Base-by-base conservation (phyloP, 2,797 vertebrate genomes). In the Garrulus glandarius region DNA sequence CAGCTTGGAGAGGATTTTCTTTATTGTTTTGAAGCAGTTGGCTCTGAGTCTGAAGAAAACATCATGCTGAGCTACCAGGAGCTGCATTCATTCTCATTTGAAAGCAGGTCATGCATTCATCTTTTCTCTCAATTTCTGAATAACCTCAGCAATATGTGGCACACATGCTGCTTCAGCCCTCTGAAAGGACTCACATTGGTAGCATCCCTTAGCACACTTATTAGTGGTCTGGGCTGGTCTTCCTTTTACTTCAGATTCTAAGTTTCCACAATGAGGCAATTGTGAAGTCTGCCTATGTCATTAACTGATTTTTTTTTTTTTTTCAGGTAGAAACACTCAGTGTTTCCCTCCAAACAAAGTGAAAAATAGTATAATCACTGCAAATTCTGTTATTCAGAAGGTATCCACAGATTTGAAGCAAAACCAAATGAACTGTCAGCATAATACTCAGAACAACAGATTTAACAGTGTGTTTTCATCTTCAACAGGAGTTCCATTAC, bases 71-170 rank as follows among this genome's bases (percentile, higher is more conserved):
- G 77, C 61, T 91, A 76, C 80, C 50, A 83, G 57, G 37, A 95
- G 92, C 55, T 74, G 76, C 53, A 93, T 84, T 84, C 79, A 84
- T 59, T 74, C 80, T 94, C 59, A 96, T 95, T 69, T 95, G 91
- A 96, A 96, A 85, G 71, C 84, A 86, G 60, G 77, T 93, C 88
- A 93, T 70, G 72, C 75, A 81, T 92, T 87, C 84, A 94, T 89
- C 69, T 91, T 87, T 91, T n/a, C 65, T 94, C 71, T 83, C 88
- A 88, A 80, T 96, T 95, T 94, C 67, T 2, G 2, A 88, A 86
- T 92, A 92, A 80, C 78, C 72, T 91, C 60, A 87, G 80, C 84
- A 92, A 87, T 72, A 30, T 72, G 52, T 24, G 34, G n/a, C 83
- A 94, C 52, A 69, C 49, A 67, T 32, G 34, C 64, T 92, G 63